These are phyloP conservation scores for Asbolus verrucosus DNA, from an alignment of 1,140 invertebrate species.

Conservation along the genomic window DNA sequence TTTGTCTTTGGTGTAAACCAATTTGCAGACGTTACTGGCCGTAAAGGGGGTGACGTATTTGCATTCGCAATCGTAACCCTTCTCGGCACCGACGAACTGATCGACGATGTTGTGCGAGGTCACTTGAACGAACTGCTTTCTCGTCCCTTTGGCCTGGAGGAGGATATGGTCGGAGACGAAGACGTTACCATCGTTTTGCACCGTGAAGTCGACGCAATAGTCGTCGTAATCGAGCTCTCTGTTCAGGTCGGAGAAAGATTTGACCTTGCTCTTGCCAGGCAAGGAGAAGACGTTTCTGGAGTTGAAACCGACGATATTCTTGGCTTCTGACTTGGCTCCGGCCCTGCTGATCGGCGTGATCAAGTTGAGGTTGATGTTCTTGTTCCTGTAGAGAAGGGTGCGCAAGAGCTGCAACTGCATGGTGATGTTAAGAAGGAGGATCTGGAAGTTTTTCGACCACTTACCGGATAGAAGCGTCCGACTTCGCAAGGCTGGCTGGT, in stretches of 20 bases:
- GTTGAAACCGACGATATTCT: conserved; percentile 70
- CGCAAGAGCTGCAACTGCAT: conserved; percentile 67
- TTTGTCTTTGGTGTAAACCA: conserved; percentile 65
- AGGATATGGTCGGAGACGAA: conserved; percentile 68
- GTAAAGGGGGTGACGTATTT: conserved; percentile 59
- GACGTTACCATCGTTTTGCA: conserved; percentile 68
- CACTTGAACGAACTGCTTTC: conserved; percentile 68
- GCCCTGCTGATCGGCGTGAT: conserved; percentile 58
- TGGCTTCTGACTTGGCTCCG: conserved; percentile 61
- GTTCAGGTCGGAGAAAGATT: conserved; percentile 66
- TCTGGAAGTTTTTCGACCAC: no score
- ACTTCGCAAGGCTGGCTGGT: conserved; percentile 56
- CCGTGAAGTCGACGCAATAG: conserved; percentile 70
- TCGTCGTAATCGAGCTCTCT: conserved; percentile 69
- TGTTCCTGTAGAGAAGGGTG: conserved; percentile 59
- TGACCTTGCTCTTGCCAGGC: conserved; percentile 71
- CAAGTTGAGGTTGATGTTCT: conserved; percentile 55
- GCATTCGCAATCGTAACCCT: conserved; percentile 69
- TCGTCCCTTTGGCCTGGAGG: conserved; percentile 67
- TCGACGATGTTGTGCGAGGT: conserved; percentile 66
- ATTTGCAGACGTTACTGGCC: conserved; percentile 65
- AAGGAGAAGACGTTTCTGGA: conserved; percentile 68
- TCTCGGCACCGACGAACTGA: conserved; percentile 63
- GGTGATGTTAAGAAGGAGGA: conserved; percentile 9
- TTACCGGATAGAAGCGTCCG: conserved; percentile 55